A percentile compares a stretch with the other conserved stretches of the same genome.
phyloP scores from a whole-genome alignment of 2,113 vertebrate species.

The Myrmecophaga tridactyla region DNA sequence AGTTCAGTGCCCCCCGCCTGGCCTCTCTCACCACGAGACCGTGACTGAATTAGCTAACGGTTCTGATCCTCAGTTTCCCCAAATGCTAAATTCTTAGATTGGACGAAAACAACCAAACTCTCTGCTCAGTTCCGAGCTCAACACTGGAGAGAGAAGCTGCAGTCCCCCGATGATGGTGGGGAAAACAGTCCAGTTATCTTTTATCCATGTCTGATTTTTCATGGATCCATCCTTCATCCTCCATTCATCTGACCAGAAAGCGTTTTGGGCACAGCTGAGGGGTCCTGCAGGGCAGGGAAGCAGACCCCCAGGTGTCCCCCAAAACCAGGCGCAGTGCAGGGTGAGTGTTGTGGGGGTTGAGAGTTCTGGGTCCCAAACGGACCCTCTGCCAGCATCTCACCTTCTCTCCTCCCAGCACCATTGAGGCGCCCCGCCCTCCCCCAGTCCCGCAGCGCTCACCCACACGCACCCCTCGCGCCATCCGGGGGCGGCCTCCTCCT shows the following conservation, averaged over 20 bases:
- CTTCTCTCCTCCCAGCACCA: background rate
- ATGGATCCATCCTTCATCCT: background rate
- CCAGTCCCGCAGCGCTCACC: background rate
- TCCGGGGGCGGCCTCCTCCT: slow-evolving; percentile 51
- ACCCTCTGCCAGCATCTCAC: background rate
- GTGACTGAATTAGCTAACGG: background rate
- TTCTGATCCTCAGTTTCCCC: slow-evolving; percentile 52
- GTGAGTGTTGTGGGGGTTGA: background rate
- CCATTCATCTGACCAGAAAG: background rate
- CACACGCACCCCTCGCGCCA: background rate
- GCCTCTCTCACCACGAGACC: slow-evolving; percentile 57
- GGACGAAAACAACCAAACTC: background rate
- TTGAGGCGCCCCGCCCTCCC: background rate
- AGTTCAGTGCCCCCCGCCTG: background rate
- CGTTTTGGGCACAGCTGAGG: background rate
- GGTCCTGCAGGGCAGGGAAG: background rate
- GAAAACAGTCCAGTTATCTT: background rate
- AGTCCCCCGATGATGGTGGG: background rate
- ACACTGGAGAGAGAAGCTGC: background rate
- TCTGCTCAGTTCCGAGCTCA: background rate
- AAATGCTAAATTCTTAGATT: background rate
- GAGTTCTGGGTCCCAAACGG: background rate
- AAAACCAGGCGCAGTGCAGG: background rate
- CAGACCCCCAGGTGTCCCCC: background rate
- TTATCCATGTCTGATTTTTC: background rate